Evolutionary conservation across 2,888 invertebrate species (phyloP), one percentile per base, ranked within the genome.

Genomic region (Troides aeacus): DNA sequence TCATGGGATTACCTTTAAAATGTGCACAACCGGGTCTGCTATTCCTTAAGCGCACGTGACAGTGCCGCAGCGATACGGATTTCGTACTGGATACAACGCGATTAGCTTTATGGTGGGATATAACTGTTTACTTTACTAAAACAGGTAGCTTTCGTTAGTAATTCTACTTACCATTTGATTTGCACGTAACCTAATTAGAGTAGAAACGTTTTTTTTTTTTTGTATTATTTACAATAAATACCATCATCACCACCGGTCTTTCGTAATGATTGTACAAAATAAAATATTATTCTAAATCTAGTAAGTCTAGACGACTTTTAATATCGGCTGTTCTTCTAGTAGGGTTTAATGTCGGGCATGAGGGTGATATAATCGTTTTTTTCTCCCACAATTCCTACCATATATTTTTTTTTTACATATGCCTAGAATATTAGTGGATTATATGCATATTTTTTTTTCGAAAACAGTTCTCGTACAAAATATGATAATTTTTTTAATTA

Each of bases 21-120:
- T 75, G 78, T 78, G 78, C 78, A 71, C 72, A 73, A 72, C 72
- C 74, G 71, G 72, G 75, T 75, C 75, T 72, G 71, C 69, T 68
- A 69, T 74, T 73, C 69, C 36, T 66, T 64, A 71, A 72, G 75
- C 73, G 83, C 82, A 81, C 83, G 84, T 85, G 84, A 84, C 83
- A 77, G 78, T 79, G 77, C 76, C 73, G 81, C 81, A 81, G 74
- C 79, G 77, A 76, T 75, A 77, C 77, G 82, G 82, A 82, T 84
- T 84, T 78, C 74, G 72, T 75, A 75, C 76, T 77, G 80, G 79
- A 83, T 80, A 81, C 76, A 77, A 77, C 74, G 76, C 77, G 79
- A 83, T 84, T 82, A 83, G 77, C 76, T 80, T 80, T 77, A 77
- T 73, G 72, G 68, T 69, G 64, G 65, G 73, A 71, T 72, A 70